These are phyloP conservation scores for Protobothrops mucrosquamatus DNA, from an alignment of 2,113 vertebrate genomes.

Conservation along the genomic window DNA sequence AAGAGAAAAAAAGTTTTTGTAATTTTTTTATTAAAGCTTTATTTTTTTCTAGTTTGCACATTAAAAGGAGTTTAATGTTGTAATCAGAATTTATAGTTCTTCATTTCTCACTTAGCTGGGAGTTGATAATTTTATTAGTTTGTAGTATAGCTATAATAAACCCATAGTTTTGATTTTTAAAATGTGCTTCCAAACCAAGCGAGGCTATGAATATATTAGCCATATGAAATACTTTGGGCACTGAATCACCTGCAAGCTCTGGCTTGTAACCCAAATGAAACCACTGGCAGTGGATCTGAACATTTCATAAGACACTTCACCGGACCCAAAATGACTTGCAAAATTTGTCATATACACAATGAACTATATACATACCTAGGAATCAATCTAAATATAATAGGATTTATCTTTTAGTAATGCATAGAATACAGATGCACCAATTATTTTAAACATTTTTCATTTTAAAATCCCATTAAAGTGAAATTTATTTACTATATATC, in stretches of 20 bases:
- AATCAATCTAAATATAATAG: neutral
- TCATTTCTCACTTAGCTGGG: neutral
- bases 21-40: slow-evolving; percentile 35
- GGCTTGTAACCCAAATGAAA: neutral
- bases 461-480: neutral
- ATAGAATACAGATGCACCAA: neutral
- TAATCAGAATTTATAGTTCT: slow-evolving; percentile 2
- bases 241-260: neutral
- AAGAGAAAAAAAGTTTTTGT: neutral
- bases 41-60: slow-evolving; percentile 40
- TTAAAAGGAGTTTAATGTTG: slow-evolving; percentile 33
- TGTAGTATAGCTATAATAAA: neutral
- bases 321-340: neutral
- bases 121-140: neutral
- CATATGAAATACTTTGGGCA: neutral
- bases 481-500: neutral
- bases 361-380: neutral
- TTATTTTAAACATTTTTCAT: neutral
- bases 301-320: neutral
- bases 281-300: neutral
- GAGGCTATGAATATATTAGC: neutral
- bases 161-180: neutral
- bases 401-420: neutral
- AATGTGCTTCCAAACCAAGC: neutral
- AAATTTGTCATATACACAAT: neutral